A percentile compares a stretch with the other conserved stretches of the same genome.
Conservation (phyloP, 1,140 invertebrate species). For the Dreissena rostriformis region DNA sequence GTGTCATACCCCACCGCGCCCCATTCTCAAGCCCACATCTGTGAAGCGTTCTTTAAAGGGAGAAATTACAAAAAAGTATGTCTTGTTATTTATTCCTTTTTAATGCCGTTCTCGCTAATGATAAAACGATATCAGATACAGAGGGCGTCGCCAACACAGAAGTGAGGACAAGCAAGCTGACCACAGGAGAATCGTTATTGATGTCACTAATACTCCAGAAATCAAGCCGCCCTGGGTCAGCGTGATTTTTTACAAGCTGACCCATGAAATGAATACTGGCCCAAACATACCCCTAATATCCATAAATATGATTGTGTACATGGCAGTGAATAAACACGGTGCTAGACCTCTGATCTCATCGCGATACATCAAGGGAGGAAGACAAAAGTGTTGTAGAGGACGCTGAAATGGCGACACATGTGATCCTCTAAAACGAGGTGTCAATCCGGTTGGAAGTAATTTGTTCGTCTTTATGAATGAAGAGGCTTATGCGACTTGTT, state of each 20-base stretch:
- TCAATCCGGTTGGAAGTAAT: slow-evolving; percentile 43
- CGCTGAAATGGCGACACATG: slow-evolving; percentile 18
- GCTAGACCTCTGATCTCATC: slow-evolving; percentile 30
- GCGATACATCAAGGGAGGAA: slow-evolving; percentile 37
- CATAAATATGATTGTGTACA: slow-evolving; percentile 38
- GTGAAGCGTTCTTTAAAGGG: slow-evolving; percentile 27
- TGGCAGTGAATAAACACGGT: slow-evolving; percentile 37
- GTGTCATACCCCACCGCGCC: slow-evolving; percentile 29
- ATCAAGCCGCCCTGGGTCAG: slow-evolving; percentile 45
- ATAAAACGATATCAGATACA: slow-evolving; percentile 51
- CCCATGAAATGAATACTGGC: slow-evolving; percentile 21
- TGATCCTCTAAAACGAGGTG: slow-evolving; percentile 13
- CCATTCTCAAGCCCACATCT: slow-evolving; percentile 33
- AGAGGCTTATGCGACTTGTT: no score
- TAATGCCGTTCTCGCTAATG: slow-evolving; percentile 32
- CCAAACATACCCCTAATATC: slow-evolving; percentile 11
- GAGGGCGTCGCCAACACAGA: slow-evolving; percentile 32
- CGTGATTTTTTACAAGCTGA: slow-evolving; percentile 46
- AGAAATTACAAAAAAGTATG: slow-evolving; percentile 47
- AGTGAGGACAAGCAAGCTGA: slow-evolving; percentile 10
- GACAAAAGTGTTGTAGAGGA: slow-evolving; percentile 33
- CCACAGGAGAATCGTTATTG: background rate
- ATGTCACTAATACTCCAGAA: slow-evolving; percentile 25
- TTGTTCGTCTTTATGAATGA: slow-evolving; percentile 44
- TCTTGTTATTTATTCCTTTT: slow-evolving; percentile 52